Conservation (phyloP, 2,113 vertebrate genomes). For the Erpornis zantholeuca region DNA sequence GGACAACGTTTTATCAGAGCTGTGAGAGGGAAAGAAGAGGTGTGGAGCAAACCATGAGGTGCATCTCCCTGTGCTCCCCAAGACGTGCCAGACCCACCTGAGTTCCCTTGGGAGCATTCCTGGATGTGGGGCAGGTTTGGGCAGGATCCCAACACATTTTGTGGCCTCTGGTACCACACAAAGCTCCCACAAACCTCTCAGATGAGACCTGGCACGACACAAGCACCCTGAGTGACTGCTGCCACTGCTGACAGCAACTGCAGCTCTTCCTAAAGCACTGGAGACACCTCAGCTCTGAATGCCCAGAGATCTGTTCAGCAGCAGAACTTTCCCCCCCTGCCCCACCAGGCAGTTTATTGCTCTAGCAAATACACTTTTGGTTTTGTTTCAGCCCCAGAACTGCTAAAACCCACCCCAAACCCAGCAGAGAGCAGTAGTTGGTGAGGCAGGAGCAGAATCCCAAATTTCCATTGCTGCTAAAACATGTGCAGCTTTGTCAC, state of each 20-base stretch:
- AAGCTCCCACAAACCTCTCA: background rate
- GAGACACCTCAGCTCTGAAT: background rate
- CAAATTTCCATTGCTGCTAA: background rate
- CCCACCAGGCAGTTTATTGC: rapidly evolving
- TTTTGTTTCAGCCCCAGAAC: background rate
- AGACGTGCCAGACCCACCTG: rapidly evolving
- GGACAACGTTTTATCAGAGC: background rate
- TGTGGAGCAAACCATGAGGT: rapidly evolving
- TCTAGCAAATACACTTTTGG: background rate
- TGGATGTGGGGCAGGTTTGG: background rate
- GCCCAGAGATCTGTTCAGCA: background rate
- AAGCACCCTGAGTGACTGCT: background rate
- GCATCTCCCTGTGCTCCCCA: background rate
- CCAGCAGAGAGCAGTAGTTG: background rate
- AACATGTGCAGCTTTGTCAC: background rate
- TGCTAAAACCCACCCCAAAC: background rate
- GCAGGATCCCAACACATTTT: background rate
- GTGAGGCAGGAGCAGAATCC: background rate
- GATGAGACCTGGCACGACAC: background rate
- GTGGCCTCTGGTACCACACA: background rate
- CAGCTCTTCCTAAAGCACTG: rapidly evolving
- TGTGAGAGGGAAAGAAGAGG: background rate
- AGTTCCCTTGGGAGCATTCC: rapidly evolving
- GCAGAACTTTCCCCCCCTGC: background rate
- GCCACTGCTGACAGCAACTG: rapidly evolving